Percentiles rank a stretch among this genome's conserved stretches.
These are phyloP conservation scores for Archegozetes longisetosus DNA, from an alignment of 1,140 invertebrate species.

Conservation along the genomic window DNA sequence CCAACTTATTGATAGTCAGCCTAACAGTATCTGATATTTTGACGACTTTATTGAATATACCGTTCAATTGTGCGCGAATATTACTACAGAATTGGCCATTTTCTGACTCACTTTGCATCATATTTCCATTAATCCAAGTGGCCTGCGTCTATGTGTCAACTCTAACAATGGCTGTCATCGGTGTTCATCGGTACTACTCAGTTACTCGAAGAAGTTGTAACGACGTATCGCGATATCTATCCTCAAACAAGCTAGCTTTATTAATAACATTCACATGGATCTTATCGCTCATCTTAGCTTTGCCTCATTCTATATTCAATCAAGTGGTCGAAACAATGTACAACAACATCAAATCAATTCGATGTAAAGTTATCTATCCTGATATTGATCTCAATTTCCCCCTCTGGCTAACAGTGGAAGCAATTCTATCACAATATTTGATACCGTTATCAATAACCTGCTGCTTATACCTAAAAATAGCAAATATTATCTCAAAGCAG, in stretches of 20 bases:
- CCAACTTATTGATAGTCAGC: constrained; percentile 78
- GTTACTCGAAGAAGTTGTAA: constrained; percentile 15
- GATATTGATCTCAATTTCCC: not conserved
- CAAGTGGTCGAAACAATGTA: constrained; percentile 17
- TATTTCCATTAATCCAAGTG: constrained; percentile 34
- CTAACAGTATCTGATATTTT: constrained; percentile 73
- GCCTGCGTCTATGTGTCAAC: constrained; percentile 33
- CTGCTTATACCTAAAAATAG: constrained; percentile 30
- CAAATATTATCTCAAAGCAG: constrained; percentile 28
- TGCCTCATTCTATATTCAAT: constrained; percentile 36
- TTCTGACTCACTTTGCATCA: constrained; percentile 31
- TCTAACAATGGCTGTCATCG: constrained; percentile 37
- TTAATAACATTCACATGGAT: constrained; percentile 33
- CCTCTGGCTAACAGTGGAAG: constrained; percentile 30
- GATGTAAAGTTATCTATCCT: constrained; percentile 13
- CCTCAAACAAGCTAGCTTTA: not conserved
- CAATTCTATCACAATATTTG: constrained; percentile 35
- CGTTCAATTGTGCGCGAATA: constrained; percentile 76
- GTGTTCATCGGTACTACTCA: constrained; percentile 36
- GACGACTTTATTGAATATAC: constrained; percentile 89
- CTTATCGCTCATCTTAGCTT: constrained; percentile 29
- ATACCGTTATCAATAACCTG: constrained; percentile 34
- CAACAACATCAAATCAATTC: not conserved
- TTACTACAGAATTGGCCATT: constrained; percentile 75
- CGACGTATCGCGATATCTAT: not conserved